Percentiles rank a stretch among this genome's conserved stretches.
These are phyloP conservation scores for Microctonus brassicae DNA, from an alignment of 2,888 invertebrate species.

Conservation along the genomic window DNA sequence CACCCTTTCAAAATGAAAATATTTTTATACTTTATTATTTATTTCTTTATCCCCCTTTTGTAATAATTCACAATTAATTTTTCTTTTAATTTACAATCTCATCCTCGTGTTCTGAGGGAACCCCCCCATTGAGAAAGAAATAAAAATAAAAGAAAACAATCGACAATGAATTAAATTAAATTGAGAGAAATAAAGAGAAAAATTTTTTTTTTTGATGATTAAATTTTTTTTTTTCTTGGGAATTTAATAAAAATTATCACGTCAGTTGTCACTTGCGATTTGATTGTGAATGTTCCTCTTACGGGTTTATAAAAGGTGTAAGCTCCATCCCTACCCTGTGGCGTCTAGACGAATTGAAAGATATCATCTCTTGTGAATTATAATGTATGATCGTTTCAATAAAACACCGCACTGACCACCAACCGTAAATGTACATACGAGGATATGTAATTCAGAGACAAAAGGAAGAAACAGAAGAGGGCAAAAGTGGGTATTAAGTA, in stretches of 20 bases:
- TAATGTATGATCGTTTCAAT: conserved; percentile 67
- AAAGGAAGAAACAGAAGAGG: no score
- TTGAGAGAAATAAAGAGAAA: no score
- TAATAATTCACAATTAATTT: no score
- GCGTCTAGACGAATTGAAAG: conserved; percentile 67
- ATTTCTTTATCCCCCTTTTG: background rate
- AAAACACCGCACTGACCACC: conserved; percentile 52
- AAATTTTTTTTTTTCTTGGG: no score
- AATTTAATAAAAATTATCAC: conserved; percentile 43
- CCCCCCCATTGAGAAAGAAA: no score
- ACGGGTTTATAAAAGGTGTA: conserved; percentile 61
- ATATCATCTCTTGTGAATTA: conserved; percentile 67
- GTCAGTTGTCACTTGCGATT: conserved; percentile 50
- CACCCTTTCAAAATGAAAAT: background rate
- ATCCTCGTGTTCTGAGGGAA: no score
- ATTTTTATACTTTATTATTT: no score
- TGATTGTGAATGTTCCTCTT: conserved; percentile 47
- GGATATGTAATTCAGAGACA: background rate
- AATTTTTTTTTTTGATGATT: no score
- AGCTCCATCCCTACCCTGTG: conserved; percentile 56
- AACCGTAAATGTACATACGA: background rate
- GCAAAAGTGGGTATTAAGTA: no score
- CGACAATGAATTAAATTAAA: background rate
- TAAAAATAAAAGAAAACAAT: background rate
- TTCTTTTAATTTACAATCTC: no score